phyloP scores from a whole-genome alignment of 2,113 vertebrate species.

The Neoarius graeffei region DNA sequence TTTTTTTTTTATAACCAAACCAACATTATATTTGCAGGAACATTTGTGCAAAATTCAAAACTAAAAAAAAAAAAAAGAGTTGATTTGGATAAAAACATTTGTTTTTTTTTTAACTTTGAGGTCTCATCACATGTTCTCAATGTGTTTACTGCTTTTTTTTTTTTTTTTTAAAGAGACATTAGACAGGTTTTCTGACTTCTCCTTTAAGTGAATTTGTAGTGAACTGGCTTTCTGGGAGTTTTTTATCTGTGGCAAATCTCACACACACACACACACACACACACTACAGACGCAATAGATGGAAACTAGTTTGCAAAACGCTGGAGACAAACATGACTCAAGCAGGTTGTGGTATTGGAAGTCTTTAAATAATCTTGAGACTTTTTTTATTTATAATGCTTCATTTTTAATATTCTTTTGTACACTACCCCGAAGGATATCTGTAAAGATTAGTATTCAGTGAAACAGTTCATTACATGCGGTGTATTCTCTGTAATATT shows the following conservation, averaged over 20 bases:
- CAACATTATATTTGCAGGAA: no score
- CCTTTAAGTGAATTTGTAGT: neutral
- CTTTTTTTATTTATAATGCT: neutral
- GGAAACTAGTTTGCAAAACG: neutral
- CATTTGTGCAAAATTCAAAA: neutral
- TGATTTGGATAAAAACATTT: neutral
- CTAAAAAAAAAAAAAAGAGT: neutral
- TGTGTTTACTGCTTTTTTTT: neutral
- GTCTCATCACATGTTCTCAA: no score
- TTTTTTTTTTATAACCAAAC: neutral
- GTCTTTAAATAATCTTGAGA: conserved; percentile 1
- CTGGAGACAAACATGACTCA: neutral
- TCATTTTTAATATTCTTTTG: neutral
- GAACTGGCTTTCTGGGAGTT: neutral
- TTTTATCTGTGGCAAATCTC: neutral
- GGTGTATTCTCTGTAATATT: neutral
- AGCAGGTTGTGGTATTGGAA: neutral
- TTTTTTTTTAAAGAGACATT: neutral
- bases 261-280: neutral
- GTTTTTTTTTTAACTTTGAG: neutral
- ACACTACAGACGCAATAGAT: neutral
- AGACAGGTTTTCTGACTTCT: neutral
- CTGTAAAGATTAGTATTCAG: neutral
- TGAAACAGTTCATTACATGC: neutral
- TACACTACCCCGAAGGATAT: neutral